A percentile compares a stretch with the other conserved stretches of the same genome.
phyloP scores from a whole-genome alignment of 1,140 invertebrate species.

The Branchinecta lynchi region DNA sequence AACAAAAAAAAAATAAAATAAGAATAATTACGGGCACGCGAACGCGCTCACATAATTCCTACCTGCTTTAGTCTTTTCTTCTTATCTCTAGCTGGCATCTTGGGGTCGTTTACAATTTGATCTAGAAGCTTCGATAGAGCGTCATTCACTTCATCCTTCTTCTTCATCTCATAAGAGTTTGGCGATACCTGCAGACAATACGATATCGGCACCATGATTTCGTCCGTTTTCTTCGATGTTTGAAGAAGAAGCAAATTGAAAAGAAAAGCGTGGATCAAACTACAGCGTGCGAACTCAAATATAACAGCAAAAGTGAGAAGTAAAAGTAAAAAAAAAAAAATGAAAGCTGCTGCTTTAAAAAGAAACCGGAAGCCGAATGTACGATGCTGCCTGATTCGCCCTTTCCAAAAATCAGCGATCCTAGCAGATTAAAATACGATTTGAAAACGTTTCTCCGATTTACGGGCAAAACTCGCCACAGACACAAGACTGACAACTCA shows the following conservation, averaged over 20 bases:
- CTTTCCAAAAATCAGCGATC: too few relatives aligned
- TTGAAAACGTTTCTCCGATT: too few relatives aligned
- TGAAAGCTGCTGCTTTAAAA: too few relatives aligned
- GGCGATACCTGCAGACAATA: conserved; percentile 21
- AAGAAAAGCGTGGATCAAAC: neutral
- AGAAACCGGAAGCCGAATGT: too few relatives aligned
- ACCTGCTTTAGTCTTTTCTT: conserved; percentile 20
- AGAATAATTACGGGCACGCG: too few relatives aligned
- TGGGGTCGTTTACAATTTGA: conserved; percentile 18
- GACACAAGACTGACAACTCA: too few relatives aligned
- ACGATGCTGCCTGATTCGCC: too few relatives aligned
- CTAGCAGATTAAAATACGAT: too few relatives aligned
- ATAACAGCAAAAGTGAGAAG: too few relatives aligned
- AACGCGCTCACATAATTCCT: neutral
- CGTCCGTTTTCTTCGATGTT: neutral
- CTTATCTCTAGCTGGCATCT: conserved; percentile 19
- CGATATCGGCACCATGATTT: conserved; percentile 18
- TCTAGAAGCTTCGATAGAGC: conserved; percentile 18
- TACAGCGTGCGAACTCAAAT: neutral
- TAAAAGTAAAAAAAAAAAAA: too few relatives aligned
- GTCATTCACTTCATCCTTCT: conserved; percentile 10
- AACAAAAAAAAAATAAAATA: too few relatives aligned
- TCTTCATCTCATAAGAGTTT: conserved; percentile 16
- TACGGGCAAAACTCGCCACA: too few relatives aligned
- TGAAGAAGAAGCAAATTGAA: neutral